phyloP scores from a whole-genome alignment of 2,888 invertebrate species.

The Xestia ashworthii region DNA sequence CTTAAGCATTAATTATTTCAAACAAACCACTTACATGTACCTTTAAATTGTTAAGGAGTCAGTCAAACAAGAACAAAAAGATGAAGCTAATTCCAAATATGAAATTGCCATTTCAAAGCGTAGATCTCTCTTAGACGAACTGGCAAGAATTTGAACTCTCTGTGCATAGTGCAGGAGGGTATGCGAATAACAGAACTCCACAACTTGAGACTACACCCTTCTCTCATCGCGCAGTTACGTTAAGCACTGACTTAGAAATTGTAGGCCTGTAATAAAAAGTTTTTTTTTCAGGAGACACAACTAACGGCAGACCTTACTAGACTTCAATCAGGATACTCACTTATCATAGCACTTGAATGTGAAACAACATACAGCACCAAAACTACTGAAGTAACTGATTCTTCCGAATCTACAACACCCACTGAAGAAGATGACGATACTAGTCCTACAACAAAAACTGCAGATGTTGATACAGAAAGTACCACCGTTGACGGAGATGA shows the following conservation, averaged over 20 bases:
- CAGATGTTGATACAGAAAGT: background rate
- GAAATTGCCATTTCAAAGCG: background rate
- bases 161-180: background rate
- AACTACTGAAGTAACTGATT: conserved; percentile 7
- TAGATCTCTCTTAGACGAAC: background rate
- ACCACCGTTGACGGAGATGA: background rate
- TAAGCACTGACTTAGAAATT: background rate
- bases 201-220: background rate
- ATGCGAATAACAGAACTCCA: background rate
- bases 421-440: conserved; percentile 2
- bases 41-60: background rate
- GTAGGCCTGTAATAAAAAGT: background rate
- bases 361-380: conserved; percentile 59
- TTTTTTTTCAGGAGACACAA: conserved; percentile 75
- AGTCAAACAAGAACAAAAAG: background rate
- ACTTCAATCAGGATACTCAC: conserved; percentile 72
- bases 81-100: background rate
- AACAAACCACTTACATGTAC: background rate
- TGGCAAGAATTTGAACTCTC: too few relatives aligned
- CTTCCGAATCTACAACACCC: conserved; percentile 16
- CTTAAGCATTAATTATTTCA: background rate
- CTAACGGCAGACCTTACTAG: conserved; percentile 80
- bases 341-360: conserved; percentile 82
- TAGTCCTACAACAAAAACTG: background rate
- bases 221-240: background rate